These are phyloP conservation scores for Calephelis perditalis DNA, from an alignment of 2,888 invertebrate genomes.

Conservation along the genomic window DNA sequence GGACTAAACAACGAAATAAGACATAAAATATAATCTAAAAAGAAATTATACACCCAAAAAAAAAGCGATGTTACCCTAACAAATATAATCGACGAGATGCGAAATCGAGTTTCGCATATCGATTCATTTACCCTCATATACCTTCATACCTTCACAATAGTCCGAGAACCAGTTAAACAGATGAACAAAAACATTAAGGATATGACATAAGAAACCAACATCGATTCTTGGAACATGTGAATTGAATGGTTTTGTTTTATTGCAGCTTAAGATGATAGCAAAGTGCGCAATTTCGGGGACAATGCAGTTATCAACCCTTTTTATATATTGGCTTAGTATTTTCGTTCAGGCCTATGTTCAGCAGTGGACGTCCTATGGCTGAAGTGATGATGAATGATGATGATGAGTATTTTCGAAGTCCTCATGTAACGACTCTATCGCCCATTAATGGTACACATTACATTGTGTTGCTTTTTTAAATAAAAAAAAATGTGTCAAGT, in stretches of 20 bases:
- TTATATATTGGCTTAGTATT: no score
- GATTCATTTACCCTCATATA: slow-evolving; percentile 23
- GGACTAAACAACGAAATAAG: no score
- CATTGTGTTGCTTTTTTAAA: no score
- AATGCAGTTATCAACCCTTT: no score
- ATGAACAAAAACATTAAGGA: slow-evolving; percentile 29
- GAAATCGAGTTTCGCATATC: slow-evolving; percentile 25
- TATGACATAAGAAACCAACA: slow-evolving; percentile 32
- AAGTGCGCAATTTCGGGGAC: background rate
- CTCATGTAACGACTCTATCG: no score
- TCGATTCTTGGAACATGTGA: slow-evolving; percentile 18
- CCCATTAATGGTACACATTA: no score
- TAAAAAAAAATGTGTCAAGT: no score
- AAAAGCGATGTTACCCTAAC: background rate
- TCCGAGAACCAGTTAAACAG: slow-evolving; percentile 11
- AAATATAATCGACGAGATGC: background rate
- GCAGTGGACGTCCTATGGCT: no score
- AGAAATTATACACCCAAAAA: background rate
- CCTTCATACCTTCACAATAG: slow-evolving; percentile 17
- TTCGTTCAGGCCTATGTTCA: no score
- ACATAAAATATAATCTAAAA: no score
- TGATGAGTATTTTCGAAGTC: no score
- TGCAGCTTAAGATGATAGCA: background rate
- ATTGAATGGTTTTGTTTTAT: slow-evolving; percentile 17
- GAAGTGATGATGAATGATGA: no score